Evolutionary conservation across 2,797 vertebrate species (phyloP).

Genomic region (Heterohyrax brucei): DNA sequence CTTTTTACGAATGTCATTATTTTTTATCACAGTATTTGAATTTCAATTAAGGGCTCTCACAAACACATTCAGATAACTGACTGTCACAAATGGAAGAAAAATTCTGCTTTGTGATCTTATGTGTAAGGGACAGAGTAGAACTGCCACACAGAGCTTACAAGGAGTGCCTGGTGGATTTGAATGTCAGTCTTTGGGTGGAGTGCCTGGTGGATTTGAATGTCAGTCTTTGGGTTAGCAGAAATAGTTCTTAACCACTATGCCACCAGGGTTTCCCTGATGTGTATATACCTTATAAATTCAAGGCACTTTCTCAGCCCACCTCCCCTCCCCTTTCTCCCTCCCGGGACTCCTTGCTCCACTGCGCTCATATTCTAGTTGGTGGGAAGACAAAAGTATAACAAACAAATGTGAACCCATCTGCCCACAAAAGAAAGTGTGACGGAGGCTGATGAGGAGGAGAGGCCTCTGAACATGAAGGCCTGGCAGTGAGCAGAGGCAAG

Average conservation of each 20-base stretch:
- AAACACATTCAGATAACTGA: not conserved
- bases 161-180: too few relatives aligned
- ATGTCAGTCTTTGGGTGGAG: too few relatives aligned
- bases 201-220: too few relatives aligned
- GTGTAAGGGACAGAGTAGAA: too few relatives aligned
- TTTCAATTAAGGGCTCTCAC: not conserved
- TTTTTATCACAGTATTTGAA: not conserved
- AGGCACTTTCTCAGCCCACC: not conserved
- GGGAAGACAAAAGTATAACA: constrained; percentile 6
- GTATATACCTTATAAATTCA: not conserved
- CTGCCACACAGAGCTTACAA: too few relatives aligned
- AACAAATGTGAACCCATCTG: not conserved
- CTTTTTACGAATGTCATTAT: not conserved
- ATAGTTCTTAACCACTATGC: too few relatives aligned
- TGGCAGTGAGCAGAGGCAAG: not conserved
- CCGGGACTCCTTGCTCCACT: not conserved
- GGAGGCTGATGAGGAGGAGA: not conserved
- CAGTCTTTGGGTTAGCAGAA: too few relatives aligned
- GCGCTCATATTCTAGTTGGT: not conserved
- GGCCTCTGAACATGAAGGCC: not conserved
- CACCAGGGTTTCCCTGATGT: not conserved
- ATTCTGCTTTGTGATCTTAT: not conserved
- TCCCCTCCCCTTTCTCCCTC: not conserved
- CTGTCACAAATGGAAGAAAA: not conserved
- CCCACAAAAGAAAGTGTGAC: not conserved